Conservation (phyloP, 2,888 invertebrate species). For the Chorisops tibialis region DNA sequence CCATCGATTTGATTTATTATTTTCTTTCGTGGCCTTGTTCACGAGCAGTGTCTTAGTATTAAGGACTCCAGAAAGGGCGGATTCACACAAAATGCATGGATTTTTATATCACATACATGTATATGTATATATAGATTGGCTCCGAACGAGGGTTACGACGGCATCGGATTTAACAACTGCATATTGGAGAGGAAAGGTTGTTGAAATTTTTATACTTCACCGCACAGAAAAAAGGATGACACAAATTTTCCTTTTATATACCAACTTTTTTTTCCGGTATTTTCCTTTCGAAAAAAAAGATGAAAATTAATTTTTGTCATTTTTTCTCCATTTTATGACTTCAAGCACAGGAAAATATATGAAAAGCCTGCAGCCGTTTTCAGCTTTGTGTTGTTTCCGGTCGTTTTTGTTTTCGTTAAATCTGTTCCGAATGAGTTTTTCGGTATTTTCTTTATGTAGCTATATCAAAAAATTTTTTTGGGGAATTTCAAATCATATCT, state of each 20-base stretch:
- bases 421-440: too few species aligned
- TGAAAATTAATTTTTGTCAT: background rate
- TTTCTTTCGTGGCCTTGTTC: background rate
- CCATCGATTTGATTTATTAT: constrained; percentile 29
- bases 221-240: too few species aligned
- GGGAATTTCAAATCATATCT: too few species aligned
- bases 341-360: constrained; percentile 5
- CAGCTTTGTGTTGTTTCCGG: background rate
- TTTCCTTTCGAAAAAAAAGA: background rate
- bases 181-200: background rate
- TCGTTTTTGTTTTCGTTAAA: background rate
- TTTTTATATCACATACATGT: too few species aligned
- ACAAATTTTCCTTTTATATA: background rate
- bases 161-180: background rate
- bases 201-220: too few species aligned
- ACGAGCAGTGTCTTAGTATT: background rate
- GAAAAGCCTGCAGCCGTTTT: background rate
- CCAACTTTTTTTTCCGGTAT: background rate
- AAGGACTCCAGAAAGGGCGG: background rate
- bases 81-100: background rate
- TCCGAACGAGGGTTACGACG: background rate
- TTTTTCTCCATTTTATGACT: background rate
- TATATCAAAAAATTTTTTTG: too few species aligned
- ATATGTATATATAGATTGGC: too few species aligned
- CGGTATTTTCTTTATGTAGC: too few species aligned